Evolutionary conservation across 1,140 invertebrate species (phyloP).

Genomic region (Telenomus remus): DNA sequence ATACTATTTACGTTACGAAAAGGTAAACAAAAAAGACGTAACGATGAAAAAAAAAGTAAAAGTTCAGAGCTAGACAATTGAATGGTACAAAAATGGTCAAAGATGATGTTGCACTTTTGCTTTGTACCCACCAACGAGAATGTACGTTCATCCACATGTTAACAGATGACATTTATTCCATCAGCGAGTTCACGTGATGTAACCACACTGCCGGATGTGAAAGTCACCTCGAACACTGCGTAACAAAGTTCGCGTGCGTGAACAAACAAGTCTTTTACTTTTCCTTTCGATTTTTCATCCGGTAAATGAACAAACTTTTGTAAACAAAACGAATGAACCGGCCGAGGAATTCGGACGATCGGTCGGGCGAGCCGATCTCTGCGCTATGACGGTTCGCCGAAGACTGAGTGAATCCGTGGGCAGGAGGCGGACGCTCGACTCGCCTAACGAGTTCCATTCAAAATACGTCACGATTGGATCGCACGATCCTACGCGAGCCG

Average conservation of each 20-base stretch:
- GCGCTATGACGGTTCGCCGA: constrained; percentile 1
- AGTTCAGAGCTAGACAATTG: too few relatives aligned
- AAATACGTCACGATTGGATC: constrained; percentile 22
- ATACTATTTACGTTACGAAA: too few relatives aligned
- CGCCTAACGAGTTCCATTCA: constrained; percentile 32
- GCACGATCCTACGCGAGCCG: constrained; percentile 9
- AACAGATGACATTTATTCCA: constrained; percentile 19
- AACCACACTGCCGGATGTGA: constrained; percentile 29
- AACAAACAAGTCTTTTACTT: too few relatives aligned
- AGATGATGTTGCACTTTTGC: background rate
- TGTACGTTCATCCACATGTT: constrained; percentile 7
- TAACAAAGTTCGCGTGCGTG: constrained; percentile 4
- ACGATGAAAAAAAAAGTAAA: too few relatives aligned
- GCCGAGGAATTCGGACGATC: too few relatives aligned
- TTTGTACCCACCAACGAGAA: constrained; percentile 8
- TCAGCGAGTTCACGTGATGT: constrained; percentile 27
- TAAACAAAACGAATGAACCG: too few relatives aligned
- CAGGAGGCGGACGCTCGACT: constrained; percentile 5
- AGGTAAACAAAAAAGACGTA: too few relatives aligned
- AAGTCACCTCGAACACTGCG: constrained; percentile 20
- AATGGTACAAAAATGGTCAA: too few relatives aligned
- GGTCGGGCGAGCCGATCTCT: constrained; percentile 1
- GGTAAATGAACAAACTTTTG: too few relatives aligned
- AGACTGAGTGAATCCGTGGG: constrained; percentile 2
- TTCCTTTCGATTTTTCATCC: too few relatives aligned